These are phyloP conservation scores for Lasioglossum vierecki DNA, from an alignment of 2,888 invertebrate species.

Conservation along the genomic window DNA sequence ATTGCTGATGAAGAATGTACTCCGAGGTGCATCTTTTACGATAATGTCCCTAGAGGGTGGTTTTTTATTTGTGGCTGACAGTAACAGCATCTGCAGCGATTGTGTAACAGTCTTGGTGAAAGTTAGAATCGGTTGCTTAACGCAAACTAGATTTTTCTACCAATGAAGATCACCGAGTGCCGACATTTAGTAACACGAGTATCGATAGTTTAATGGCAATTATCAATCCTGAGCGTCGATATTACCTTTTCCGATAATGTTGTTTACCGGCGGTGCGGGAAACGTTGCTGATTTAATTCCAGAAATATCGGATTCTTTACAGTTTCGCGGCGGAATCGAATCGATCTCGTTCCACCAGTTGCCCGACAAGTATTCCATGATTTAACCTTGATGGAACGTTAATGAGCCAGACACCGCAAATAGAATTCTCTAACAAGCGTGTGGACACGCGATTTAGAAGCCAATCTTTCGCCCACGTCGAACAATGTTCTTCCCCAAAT, in stretches of 20 bases:
- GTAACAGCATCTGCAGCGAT: slow-evolving; percentile 2
- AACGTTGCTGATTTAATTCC: not conserved
- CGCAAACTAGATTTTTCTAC: not conserved
- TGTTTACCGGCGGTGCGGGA: not conserved
- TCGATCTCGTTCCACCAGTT: slow-evolving; percentile 1
- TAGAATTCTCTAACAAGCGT: slow-evolving; percentile 30
- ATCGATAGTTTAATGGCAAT: not conserved
- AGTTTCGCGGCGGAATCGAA: not conserved
- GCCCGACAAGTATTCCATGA: not conserved
- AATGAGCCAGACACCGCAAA: slow-evolving; percentile 13
- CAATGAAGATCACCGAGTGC: not conserved
- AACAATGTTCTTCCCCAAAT: slow-evolving; percentile 31
- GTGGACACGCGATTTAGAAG: slow-evolving; percentile 12
- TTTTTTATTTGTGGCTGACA: not conserved
- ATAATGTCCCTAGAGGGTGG: not conserved
- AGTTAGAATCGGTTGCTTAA: not conserved
- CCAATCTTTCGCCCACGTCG: not conserved
- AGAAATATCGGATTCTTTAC: not conserved
- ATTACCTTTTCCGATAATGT: not conserved
- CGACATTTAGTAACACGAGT: not conserved
- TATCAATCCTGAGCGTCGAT: not conserved
- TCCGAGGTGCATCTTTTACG: not conserved
- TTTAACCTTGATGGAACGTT: slow-evolving; percentile 25
- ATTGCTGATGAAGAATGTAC: not conserved
- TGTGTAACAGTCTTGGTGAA: not conserved